These are phyloP conservation scores for Mythimna loreyi DNA, from an alignment of 2,888 invertebrate genomes.

Conservation along the genomic window DNA sequence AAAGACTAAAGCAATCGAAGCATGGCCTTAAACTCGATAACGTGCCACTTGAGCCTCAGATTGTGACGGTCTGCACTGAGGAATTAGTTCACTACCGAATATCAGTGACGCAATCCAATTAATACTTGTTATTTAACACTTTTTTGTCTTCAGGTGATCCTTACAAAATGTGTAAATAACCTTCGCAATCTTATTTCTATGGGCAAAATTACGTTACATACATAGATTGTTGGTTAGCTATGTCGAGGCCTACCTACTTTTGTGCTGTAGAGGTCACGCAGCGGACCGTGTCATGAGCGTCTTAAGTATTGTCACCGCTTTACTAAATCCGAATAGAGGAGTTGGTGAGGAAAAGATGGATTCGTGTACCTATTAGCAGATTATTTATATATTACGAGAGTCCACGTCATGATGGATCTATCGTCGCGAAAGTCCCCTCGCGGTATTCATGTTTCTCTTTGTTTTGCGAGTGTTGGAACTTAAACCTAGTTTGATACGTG, in stretches of 20 bases:
- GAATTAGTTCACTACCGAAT: conserved; percentile 50
- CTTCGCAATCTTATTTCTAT: conserved; percentile 52
- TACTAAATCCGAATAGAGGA: conserved; percentile 22
- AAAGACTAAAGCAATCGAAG: conserved; percentile 75
- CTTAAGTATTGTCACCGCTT: conserved; percentile 40
- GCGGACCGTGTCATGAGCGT: conserved; percentile 38
- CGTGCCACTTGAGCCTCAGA: conserved; percentile 55
- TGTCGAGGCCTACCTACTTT: conserved; percentile 48
- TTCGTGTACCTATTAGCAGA: not conserved
- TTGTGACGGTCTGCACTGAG: conserved; percentile 46
- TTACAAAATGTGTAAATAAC: conserved; percentile 38
- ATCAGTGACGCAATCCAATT: conserved; percentile 44
- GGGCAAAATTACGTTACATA: conserved; percentile 51
- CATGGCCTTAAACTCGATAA: conserved; percentile 75
- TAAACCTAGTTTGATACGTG: not conserved
- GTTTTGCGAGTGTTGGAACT: not conserved
- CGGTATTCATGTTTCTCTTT: not conserved
- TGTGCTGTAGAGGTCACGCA: conserved; percentile 51
- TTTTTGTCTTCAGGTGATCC: conserved; percentile 41
- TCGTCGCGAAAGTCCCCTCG: not conserved
- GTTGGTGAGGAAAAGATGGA: conserved; percentile 1
- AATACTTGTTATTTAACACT: conserved; percentile 29
- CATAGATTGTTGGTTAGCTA: conserved; percentile 47
- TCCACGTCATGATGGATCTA: not conserved
- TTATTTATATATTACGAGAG: not conserved